Evolutionary conservation across 2,113 vertebrate species (phyloP).

Genomic region (Rhynchopsitta pachyrhyncha): DNA sequence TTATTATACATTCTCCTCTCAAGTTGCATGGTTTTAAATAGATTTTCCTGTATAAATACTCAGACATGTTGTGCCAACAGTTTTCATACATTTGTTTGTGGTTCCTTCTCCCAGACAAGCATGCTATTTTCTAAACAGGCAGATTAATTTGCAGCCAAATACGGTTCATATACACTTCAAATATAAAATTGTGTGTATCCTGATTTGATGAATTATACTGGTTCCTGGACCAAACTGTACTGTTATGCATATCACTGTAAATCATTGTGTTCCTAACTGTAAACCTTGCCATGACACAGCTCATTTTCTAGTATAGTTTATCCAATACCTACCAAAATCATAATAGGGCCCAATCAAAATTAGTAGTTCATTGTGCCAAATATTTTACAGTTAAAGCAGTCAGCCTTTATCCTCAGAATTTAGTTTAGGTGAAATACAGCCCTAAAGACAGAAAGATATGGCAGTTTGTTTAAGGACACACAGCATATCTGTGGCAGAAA

Average conservation of each 20-base stretch:
- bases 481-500: not conserved
- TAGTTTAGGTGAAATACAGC: not conserved
- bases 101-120: not conserved
- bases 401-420: not conserved
- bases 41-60: not conserved
- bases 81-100: not conserved
- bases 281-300: not conserved
- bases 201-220: not conserved
- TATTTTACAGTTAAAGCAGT: not conserved
- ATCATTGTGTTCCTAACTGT: not conserved
- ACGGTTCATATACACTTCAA: not conserved
- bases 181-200: not conserved
- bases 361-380: not conserved
- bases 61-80: not conserved
- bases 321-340: not conserved
- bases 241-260: not conserved
- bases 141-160: not conserved
- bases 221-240: not conserved
- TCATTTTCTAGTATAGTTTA: not conserved
- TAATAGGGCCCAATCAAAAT: fast-evolving
- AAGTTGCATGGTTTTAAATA: not conserved
- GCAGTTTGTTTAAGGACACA: not conserved
- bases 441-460: not conserved
- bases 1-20: not conserved
- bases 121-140: not conserved